Percentiles rank a stretch among this genome's conserved stretches.
Evolutionary conservation across 1,140 invertebrate genomes (phyloP).

Genomic region (Penaeus indicus): DNA sequence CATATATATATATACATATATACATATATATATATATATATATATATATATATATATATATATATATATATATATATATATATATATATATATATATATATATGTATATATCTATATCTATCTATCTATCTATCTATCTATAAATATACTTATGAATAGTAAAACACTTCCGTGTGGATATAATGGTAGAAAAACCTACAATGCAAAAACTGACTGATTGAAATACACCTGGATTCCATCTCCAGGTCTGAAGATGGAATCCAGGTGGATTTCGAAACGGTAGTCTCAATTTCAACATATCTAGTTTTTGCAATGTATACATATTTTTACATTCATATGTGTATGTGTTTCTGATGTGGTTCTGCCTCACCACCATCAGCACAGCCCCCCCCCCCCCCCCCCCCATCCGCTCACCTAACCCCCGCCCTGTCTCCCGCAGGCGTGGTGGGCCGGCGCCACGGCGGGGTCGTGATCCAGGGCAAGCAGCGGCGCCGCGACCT

Average conservation of each 20-base stretch:
- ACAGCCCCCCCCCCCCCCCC: no score
- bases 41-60: conserved; percentile 30
- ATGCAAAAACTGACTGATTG: no score
- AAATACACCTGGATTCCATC: no score
- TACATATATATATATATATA: conserved; percentile 8
- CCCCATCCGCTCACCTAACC: not conserved
- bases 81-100: conserved; percentile 7
- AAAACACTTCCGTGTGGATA: no score
- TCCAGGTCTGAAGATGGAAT: no score
- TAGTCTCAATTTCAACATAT: no score
- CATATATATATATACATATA: not conserved
- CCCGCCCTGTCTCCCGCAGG: not conserved
- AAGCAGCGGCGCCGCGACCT: not conserved
- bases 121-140: not conserved
- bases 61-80: conserved; percentile 28
- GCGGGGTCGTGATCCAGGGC: not conserved
- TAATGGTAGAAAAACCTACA: no score
- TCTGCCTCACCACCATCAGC: not conserved
- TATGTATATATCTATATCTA: not conserved
- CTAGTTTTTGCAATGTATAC: no score
- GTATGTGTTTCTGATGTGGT: not conserved
- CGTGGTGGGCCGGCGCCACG: not conserved
- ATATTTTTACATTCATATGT: not conserved
- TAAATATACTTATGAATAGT: no score
- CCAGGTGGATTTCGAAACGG: no score